Conservation (phyloP, 2,888 invertebrate species). For the Phrixothrix hirtus region DNA sequence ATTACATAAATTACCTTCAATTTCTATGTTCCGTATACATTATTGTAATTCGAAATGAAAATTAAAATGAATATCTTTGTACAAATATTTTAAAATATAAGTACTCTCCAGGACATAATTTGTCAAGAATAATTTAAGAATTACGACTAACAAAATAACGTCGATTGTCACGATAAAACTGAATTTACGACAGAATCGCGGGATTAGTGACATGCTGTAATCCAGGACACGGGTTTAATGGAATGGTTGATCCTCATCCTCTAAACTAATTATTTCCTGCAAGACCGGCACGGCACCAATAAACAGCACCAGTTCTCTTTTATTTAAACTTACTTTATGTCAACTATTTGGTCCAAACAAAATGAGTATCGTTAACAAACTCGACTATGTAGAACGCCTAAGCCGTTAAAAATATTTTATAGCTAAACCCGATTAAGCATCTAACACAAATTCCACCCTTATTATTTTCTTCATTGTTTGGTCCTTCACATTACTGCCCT, state of each 20-base stretch:
- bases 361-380: conserved; percentile 4
- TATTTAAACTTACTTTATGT: conserved; percentile 17
- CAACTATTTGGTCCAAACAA: conserved; percentile 5
- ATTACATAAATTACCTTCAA: conserved; percentile 34
- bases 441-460: conserved; percentile 9
- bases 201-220: conserved; percentile 46
- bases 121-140: conserved; percentile 25
- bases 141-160: conserved; percentile 40
- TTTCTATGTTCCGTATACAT: conserved; percentile 10
- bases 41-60: conserved; percentile 8
- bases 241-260: conserved; percentile 44
- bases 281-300: conserved; percentile 35
- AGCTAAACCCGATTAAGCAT: too few relatives aligned
- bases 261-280: conserved; percentile 46
- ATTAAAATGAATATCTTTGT: conserved; percentile 10
- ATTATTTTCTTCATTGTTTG: conserved; percentile 14
- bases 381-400: too few relatives aligned
- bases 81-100: too few relatives aligned
- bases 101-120: too few relatives aligned
- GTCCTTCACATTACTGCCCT: conserved; percentile 14
- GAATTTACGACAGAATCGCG: conserved; percentile 48
- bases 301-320: conserved; percentile 25
- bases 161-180: conserved; percentile 46
- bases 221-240: conserved; percentile 45
- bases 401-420: too few relatives aligned